Conservation (phyloP, 1,140 invertebrate genomes). For the Apis laboriosa region DNA sequence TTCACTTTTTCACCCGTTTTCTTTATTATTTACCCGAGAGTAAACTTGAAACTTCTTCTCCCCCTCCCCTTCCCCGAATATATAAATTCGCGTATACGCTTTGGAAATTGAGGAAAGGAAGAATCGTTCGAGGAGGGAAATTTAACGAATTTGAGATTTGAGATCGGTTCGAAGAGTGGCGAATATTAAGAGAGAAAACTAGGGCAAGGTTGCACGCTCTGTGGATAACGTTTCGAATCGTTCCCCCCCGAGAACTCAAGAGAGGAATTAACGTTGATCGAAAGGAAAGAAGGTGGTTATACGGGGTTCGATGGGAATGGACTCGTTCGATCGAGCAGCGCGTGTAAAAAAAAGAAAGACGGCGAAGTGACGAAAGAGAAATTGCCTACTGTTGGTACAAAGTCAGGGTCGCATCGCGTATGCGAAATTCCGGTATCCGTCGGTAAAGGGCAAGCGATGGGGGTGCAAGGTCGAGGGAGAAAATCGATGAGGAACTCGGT, state of each 20-base stretch:
- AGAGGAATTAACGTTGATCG: neutral
- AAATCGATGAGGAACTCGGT: constrained; percentile 32
- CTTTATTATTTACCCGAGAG: neutral
- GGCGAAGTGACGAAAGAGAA: neutral
- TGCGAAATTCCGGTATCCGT: constrained; percentile 31
- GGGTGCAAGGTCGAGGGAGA: constrained; percentile 5
- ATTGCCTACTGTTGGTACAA: constrained; percentile 46
- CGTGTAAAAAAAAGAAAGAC: too few species aligned
- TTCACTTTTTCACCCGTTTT: too few species aligned
- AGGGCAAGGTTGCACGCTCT: neutral
- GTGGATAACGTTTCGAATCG: neutral
- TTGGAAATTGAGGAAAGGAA: too few species aligned
- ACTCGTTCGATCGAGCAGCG: neutral
- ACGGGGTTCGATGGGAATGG: neutral
- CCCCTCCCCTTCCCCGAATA: too few species aligned
- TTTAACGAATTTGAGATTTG: neutral
- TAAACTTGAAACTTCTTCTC: neutral
- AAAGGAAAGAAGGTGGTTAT: too few species aligned
- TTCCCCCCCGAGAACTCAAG: too few species aligned
- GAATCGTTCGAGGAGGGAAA: neutral
- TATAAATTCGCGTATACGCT: too few species aligned
- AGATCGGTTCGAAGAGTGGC: too few species aligned
- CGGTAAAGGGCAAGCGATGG: constrained; percentile 45
- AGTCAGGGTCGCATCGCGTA: neutral
- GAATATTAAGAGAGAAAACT: neutral